These are phyloP conservation scores for Drosophila neoperkinsi DNA, from an alignment of 2,888 invertebrate species.

Conservation along the genomic window DNA sequence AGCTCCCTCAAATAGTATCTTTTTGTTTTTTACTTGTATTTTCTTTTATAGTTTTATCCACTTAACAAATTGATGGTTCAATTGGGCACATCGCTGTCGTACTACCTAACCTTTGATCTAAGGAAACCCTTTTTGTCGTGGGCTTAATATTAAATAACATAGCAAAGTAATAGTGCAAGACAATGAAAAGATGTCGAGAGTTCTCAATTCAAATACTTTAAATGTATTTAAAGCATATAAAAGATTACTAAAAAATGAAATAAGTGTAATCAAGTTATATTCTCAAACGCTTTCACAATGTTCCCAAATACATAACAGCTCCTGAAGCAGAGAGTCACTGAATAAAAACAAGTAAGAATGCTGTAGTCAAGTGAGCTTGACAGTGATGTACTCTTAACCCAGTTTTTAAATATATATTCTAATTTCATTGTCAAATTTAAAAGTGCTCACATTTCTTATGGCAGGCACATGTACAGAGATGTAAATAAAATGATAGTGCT, in stretches of 20 bases:
- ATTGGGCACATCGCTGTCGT: constrained; percentile 9
- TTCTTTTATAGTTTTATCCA: constrained; percentile 14
- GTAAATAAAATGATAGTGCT: background rate
- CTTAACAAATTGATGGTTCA: constrained; percentile 61
- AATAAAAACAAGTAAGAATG: background rate
- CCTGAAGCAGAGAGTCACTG: background rate
- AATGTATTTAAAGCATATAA: background rate
- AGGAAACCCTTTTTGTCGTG: background rate
- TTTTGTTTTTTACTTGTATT: background rate
- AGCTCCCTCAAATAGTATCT: background rate
- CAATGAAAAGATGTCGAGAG: background rate
- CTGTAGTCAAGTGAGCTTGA: background rate
- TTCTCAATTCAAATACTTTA: background rate
- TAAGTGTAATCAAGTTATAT: background rate
- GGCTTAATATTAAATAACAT: background rate
- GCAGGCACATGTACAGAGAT: background rate
- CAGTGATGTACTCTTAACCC: background rate
- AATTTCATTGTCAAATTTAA: background rate
- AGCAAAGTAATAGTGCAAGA: background rate
- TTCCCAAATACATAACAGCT: too few species aligned
- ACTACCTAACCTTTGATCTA: background rate
- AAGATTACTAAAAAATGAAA: background rate
- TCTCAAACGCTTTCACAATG: background rate
- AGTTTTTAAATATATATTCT: background rate
- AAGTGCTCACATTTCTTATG: too few species aligned